These are phyloP conservation scores for Drosophila falleni DNA, from an alignment of 2,888 invertebrate genomes.

Conservation along the genomic window DNA sequence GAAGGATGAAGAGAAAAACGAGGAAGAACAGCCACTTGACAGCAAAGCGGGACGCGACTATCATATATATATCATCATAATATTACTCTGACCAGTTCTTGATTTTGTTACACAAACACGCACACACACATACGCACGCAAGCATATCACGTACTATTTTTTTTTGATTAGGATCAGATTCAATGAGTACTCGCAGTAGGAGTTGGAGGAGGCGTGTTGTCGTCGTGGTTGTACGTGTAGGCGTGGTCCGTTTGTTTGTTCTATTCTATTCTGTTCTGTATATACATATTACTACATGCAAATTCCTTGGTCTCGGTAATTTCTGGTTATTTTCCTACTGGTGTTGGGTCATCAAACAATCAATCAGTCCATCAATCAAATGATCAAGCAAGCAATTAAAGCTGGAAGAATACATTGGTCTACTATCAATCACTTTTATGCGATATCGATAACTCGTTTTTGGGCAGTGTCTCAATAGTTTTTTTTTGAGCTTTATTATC, in stretches of 20 bases:
- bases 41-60: conserved; percentile 40
- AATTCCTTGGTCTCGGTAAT: conserved; percentile 29
- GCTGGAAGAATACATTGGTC: neutral
- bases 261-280: conserved; percentile 2
- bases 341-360: conserved; percentile 51
- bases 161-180: conserved; percentile 13
- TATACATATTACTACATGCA: conserved; percentile 9
- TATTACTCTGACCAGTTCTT: conserved; percentile 15
- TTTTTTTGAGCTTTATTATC: conserved; percentile 25
- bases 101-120: conserved; percentile 21
- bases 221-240: conserved; percentile 40
- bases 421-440: conserved; percentile 11
- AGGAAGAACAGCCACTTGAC: conserved; percentile 2
- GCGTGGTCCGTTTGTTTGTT: conserved; percentile 52
- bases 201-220: conserved; percentile 13
- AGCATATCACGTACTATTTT: conserved; percentile 45
- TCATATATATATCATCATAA: conserved; percentile 27
- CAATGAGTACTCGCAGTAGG: neutral
- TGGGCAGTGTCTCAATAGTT: conserved; percentile 25
- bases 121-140: conserved; percentile 55
- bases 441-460: conserved; percentile 17
- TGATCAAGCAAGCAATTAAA: conserved; percentile 3
- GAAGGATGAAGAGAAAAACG: conserved; percentile 24
- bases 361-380: conserved; percentile 6
- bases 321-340: conserved; percentile 28